Evolutionary conservation across 2,113 vertebrate species (phyloP), one percentile per base, ranked within the genome.

Genomic region (Lipophrys pholis): DNA sequence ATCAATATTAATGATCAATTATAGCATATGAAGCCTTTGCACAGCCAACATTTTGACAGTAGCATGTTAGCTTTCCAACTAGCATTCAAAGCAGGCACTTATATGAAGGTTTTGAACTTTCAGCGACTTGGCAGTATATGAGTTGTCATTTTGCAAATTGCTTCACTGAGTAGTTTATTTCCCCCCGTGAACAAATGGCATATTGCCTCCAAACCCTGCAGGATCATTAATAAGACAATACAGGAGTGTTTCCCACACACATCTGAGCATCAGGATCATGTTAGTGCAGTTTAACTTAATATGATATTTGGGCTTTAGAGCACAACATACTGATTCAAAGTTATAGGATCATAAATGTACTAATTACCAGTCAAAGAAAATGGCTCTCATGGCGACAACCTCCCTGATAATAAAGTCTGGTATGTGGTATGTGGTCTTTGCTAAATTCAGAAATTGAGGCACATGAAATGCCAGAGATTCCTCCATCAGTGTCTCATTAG

Each of bases 201-300:
- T 50, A 15, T 40, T 50, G n/a, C 50, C 53, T 75, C 53, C 63
- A 48, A 78, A 62, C 49, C 71, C 59, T 79, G 80, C 10, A 54
- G 45, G 1, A 45, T 36, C 7, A 16, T 69, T 7, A 66, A 54
- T 87, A 90, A 89, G 85, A 87, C 85, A 58, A 70, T 56, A 56
- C 41, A 68, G 17, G 54, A 46, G 40, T 30, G 69, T 73, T 82
- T 1, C 78, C 81, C 72, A 83, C 69, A 75, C 42, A 74, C 43
- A 52, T 69, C 66, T 48, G 11, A 78, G 65, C 79, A 65, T 16
- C 16, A 43, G 68, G 38, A 55, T 68, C 15, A 14, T 17, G 8
- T 38, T 35, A 42, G 5, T 38, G 21, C 12, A 46, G 21, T 36
- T 60, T 6, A 6, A 15, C 11, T 65, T 7, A 0, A 48, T 15